These are phyloP conservation scores for Mastomys coucha DNA, from an alignment of 2,113 vertebrate species.

Conservation along the genomic window DNA sequence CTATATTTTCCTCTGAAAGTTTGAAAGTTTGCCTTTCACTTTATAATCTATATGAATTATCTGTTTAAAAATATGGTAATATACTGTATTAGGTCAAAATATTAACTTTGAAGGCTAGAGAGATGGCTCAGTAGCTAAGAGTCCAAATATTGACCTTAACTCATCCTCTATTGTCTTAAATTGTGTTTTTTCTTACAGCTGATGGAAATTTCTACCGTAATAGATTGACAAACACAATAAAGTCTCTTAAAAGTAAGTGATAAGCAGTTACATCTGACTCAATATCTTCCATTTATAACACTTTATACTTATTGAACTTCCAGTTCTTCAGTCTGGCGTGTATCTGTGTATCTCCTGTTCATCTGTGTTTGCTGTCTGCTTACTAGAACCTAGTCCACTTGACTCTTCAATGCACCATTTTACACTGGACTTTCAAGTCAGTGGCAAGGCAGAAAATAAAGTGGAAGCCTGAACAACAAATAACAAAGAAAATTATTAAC, in stretches of 20 bases:
- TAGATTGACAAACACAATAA: neutral
- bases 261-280: neutral
- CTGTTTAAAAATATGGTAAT: neutral
- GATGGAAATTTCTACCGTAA: slow-evolving; percentile 37
- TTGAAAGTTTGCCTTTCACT: neutral
- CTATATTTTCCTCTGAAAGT: neutral
- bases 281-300: neutral
- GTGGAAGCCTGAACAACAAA: neutral
- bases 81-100: neutral
- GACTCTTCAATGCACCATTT: neutral
- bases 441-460: neutral
- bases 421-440: neutral
- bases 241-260: slow-evolving; percentile 39
- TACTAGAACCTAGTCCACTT: neutral
- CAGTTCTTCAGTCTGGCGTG: neutral
- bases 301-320: neutral
- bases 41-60: neutral
- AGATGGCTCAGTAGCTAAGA: neutral
- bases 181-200: neutral
- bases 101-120: neutral
- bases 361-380: neutral
- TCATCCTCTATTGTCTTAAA: neutral
- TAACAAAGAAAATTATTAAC: neutral
- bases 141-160: neutral
- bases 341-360: neutral